Percentiles rank a stretch among this genome's conserved stretches.
Conservation (phyloP, 2,113 vertebrate genomes). For the Scortum barcoo region DNA sequence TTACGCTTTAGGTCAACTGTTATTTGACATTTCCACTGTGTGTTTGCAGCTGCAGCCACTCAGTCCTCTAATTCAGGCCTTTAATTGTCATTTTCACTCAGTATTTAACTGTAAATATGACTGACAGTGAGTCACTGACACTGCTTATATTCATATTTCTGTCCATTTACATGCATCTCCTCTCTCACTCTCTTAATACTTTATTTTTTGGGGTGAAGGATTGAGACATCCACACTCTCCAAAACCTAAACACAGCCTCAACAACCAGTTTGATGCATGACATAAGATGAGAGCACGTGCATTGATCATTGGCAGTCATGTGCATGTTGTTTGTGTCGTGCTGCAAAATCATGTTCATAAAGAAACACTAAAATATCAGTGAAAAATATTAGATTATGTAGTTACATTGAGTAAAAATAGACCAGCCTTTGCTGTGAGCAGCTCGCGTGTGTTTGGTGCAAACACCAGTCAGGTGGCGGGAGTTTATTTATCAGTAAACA, state of each 20-base stretch:
- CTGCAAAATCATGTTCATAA: too few relatives aligned
- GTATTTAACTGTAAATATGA: neutral
- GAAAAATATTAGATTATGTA: slow-evolving; percentile 24
- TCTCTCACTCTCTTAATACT: neutral
- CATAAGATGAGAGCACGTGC: neutral
- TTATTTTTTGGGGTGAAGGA: too few relatives aligned
- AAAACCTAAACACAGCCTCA: too few relatives aligned
- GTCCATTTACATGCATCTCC: too few relatives aligned
- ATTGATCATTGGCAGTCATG: neutral
- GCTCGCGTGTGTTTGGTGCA: slow-evolving; percentile 54
- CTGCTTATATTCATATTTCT: too few relatives aligned
- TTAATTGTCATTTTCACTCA: neutral
- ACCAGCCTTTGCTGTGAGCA: slow-evolving; percentile 37
- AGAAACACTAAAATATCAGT: slow-evolving; percentile 13
- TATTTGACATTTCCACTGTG: neutral
- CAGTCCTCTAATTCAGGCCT: neutral
- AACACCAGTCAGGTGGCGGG: neutral
- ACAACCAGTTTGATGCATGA: too few relatives aligned
- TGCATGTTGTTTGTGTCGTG: neutral
- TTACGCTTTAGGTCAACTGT: neutral
- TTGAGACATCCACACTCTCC: too few relatives aligned
- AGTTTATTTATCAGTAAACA: neutral
- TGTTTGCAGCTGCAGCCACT: neutral
- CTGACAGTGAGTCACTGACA: neutral
- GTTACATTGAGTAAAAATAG: slow-evolving; percentile 51